phyloP scores from a whole-genome alignment of 2,888 invertebrate species.

The Norana najaformis region DNA sequence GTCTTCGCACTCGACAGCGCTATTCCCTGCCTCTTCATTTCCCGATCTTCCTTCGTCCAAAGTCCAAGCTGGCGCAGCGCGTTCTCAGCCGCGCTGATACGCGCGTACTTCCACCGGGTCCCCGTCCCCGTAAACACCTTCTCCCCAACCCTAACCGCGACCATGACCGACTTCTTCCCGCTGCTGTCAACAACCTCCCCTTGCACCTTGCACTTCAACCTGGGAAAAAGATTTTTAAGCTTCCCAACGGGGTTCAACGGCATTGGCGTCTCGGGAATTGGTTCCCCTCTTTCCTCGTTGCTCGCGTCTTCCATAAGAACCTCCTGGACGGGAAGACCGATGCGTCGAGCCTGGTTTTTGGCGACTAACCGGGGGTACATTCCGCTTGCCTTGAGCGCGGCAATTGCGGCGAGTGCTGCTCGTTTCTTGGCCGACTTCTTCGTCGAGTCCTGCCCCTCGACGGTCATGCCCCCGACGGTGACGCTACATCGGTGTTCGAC shows the following conservation, averaged over 20 bases:
- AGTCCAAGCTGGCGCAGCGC: conserved; percentile 24
- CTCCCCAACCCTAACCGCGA: conserved; percentile 8
- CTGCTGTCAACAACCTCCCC: background rate
- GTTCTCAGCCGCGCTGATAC: background rate
- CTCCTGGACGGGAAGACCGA: background rate
- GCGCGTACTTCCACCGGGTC: background rate
- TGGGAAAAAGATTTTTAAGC: conserved; percentile 10
- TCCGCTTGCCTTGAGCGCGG: conserved; percentile 10
- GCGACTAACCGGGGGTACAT: background rate
- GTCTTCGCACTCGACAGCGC: background rate
- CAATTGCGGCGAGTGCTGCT: background rate
- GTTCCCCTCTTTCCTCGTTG: background rate
- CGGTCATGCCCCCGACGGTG: background rate
- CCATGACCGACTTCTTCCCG: background rate
- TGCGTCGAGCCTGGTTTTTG: background rate
- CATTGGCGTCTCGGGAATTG: background rate
- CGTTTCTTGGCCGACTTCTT: background rate
- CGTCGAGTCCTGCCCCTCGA: background rate
- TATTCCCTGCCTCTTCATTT: background rate
- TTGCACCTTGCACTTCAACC: background rate
- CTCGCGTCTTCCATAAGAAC: background rate
- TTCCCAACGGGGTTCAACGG: background rate
- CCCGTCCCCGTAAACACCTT: conserved; percentile 21
- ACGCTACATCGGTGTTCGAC: background rate
- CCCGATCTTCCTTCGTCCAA: conserved; percentile 3